Percentiles rank a stretch among this genome's conserved stretches.
Conservation (phyloP, 1,140 invertebrate species). For the Apocrypta bakeri region DNA sequence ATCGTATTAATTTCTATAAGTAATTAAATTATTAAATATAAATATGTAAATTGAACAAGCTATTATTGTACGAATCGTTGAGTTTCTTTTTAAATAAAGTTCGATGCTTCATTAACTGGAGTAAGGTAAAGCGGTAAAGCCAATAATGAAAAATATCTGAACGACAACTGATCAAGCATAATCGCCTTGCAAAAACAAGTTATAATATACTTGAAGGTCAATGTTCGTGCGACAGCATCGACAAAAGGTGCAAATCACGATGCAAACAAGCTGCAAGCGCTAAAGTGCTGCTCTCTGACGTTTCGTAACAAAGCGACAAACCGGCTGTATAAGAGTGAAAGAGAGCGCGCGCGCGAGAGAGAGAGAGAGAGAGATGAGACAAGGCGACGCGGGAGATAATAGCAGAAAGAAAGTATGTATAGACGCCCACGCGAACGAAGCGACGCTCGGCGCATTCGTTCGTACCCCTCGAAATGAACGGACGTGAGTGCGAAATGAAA, state of each 20-base stretch:
- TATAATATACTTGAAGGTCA: conserved; percentile 28
- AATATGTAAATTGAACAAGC: no score
- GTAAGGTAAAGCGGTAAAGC: no score
- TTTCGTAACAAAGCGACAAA: conserved; percentile 57
- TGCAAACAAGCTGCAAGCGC: conserved; percentile 57
- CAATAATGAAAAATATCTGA: not conserved
- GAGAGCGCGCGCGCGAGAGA: conserved; percentile 40
- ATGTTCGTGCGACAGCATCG: conserved; percentile 14
- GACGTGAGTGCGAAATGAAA: conserved; percentile 17
- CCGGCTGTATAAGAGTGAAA: conserved; percentile 29
- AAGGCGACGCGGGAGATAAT: not conserved
- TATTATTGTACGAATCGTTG: no score
- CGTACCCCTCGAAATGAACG: not conserved
- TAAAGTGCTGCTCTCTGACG: conserved; percentile 5
- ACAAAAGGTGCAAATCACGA: conserved; percentile 62
- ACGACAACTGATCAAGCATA: no score
- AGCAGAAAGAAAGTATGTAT: conserved; percentile 17
- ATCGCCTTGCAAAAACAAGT: not conserved
- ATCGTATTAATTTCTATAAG: no score
- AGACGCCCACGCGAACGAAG: not conserved
- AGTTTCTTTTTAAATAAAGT: no score
- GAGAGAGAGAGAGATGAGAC: conserved; percentile 45
- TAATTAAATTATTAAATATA: no score
- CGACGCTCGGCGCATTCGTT: not conserved
- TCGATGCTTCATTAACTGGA: no score